Conservation (phyloP, 2,113 vertebrate genomes). For the Lampris megalopsis region DNA sequence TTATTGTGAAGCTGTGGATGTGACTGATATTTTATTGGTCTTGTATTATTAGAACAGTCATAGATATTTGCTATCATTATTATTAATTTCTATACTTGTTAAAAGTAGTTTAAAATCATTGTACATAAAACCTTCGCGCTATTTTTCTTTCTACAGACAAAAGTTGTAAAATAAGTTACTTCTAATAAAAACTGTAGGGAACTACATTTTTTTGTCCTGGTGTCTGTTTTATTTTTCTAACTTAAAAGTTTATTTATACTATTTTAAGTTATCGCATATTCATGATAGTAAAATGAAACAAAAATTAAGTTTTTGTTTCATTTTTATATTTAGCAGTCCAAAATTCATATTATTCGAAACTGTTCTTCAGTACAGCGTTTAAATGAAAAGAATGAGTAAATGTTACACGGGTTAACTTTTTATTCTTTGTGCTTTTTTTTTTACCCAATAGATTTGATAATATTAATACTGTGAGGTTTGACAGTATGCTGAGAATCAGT, state of each 20-base stretch:
- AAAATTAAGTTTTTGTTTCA: not conserved
- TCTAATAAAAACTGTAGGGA: conserved; percentile 84
- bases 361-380: not conserved
- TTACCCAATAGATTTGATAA: no score
- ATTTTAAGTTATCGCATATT: conserved; percentile 10
- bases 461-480: no score
- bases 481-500: no score
- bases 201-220: conserved; percentile 73
- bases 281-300: not conserved
- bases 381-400: no score
- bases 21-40: conserved; percentile 80
- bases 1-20: conserved; percentile 77
- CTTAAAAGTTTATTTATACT: conserved; percentile 18
- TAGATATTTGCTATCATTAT: conserved; percentile 79
- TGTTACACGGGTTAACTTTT: no score
- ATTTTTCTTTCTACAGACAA: conserved; percentile 80
- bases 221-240: conserved; percentile 42
- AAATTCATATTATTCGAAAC: conserved; percentile 1
- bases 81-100: conserved; percentile 82
- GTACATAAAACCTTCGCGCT: conserved; percentile 79
- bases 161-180: conserved; percentile 84
- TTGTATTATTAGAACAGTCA: conserved; percentile 79
- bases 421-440: no score
- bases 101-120: conserved; percentile 83
- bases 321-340: not conserved